These are phyloP conservation scores for Lithobates sylvaticus DNA, from an alignment of 2,797 vertebrate species.

Conservation along the genomic window DNA sequence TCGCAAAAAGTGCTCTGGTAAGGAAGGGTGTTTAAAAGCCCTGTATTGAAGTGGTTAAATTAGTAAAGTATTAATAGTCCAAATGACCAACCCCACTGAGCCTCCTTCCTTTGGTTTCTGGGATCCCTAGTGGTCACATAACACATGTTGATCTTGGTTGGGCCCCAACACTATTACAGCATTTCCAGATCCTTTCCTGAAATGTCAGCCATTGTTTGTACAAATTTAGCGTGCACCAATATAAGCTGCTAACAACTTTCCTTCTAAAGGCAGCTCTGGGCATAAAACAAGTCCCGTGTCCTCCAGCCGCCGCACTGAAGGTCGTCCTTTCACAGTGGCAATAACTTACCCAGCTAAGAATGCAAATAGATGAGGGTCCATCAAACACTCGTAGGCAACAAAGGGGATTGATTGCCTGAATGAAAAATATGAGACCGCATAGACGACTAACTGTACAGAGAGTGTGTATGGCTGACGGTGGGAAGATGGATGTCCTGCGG, in stretches of 20 bases:
- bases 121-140: too few species aligned
- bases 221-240: neutral
- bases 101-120: too few species aligned
- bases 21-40: too few species aligned
- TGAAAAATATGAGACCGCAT: slow-evolving; percentile 2
- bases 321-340: slow-evolving; percentile 13
- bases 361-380: slow-evolving; percentile 44
- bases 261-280: neutral
- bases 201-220: too few species aligned
- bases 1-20: too few species aligned
- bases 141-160: too few species aligned
- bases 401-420: slow-evolving; percentile 25
- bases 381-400: slow-evolving; percentile 35
- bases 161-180: too few species aligned
- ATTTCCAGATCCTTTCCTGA: too few species aligned
- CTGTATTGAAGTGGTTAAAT: too few species aligned
- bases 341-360: slow-evolving; percentile 26
- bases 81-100: too few species aligned
- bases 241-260: neutral
- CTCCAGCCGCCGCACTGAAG: slow-evolving; percentile 20
- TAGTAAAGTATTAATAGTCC: too few species aligned
- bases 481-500: neutral
- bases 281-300: slow-evolving; percentile 13
- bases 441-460: neutral
- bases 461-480: too few species aligned